A percentile compares a stretch with the other conserved stretches of the same genome.
Evolutionary conservation across 2,113 vertebrate genomes (phyloP).

Genomic region (Dunckerocampus dactyliophorus): DNA sequence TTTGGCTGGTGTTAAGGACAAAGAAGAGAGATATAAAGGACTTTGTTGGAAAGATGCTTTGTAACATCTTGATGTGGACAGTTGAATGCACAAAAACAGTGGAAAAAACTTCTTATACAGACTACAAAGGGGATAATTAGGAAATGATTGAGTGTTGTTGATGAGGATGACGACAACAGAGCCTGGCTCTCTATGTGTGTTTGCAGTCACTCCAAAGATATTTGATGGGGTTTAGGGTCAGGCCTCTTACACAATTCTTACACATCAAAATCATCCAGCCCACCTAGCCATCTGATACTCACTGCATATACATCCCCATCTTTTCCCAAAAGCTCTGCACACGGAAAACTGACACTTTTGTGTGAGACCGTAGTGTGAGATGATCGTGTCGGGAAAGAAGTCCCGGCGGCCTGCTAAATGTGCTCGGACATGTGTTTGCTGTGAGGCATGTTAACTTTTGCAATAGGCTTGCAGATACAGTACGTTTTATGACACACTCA

Average conservation of each 20-base stretch:
- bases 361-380: not conserved
- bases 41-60: conserved; percentile 6
- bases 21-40: not conserved
- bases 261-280: not conserved
- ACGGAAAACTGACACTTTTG: not conserved
- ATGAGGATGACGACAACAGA: not conserved
- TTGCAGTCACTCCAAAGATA: not conserved
- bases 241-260: no score
- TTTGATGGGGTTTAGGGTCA: not conserved
- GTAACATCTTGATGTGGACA: not conserved
- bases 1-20: conserved; percentile 65
- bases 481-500: conserved; percentile 17
- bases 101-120: no score
- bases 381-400: not conserved
- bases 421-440: conserved; percentile 34
- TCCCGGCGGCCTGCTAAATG: conserved; percentile 28
- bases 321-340: not conserved
- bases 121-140: no score
- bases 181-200: not conserved
- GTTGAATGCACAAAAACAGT: not conserved
- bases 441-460: conserved; percentile 31
- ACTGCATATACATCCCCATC: not conserved
- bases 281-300: not conserved
- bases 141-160: not conserved
- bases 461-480: conserved; percentile 12